phyloP scores from a whole-genome alignment of 2,113 vertebrate species.

The Mirounga angustirostris region DNA sequence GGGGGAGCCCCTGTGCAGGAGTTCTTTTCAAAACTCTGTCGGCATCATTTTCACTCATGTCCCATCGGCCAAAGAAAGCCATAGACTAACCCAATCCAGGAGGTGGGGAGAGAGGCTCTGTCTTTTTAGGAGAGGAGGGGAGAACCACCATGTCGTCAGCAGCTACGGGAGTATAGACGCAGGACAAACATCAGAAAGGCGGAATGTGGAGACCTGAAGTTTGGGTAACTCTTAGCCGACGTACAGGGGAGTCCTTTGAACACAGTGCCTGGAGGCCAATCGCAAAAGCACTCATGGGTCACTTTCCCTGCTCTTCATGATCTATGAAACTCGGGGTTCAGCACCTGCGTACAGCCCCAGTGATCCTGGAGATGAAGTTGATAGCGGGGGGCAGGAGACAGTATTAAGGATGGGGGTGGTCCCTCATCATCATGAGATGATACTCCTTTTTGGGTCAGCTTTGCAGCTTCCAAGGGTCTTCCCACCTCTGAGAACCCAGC shows the following conservation, averaged over 20 bases:
- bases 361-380: not conserved
- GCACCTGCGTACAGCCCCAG: too few relatives aligned
- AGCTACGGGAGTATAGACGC: accelerated
- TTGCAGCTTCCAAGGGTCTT: not conserved
- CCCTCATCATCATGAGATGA: not conserved
- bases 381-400: not conserved
- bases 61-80: not conserved
- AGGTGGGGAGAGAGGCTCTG: not conserved
- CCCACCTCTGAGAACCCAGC: not conserved
- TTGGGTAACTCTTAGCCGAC: not conserved
- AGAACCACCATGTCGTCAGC: not conserved
- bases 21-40: not conserved
- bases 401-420: too few relatives aligned
- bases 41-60: not conserved
- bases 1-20: not conserved
- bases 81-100: not conserved
- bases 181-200: not conserved
- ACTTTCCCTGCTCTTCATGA: not conserved
- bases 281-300: not conserved
- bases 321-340: not conserved
- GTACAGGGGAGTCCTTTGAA: not conserved
- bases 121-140: not conserved
- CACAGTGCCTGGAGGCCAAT: not conserved
- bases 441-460: not conserved
- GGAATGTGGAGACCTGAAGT: not conserved